Evolutionary conservation across 2,797 vertebrate species (phyloP), one percentile per base, ranked within the genome.

Genomic region (Pterois miles): DNA sequence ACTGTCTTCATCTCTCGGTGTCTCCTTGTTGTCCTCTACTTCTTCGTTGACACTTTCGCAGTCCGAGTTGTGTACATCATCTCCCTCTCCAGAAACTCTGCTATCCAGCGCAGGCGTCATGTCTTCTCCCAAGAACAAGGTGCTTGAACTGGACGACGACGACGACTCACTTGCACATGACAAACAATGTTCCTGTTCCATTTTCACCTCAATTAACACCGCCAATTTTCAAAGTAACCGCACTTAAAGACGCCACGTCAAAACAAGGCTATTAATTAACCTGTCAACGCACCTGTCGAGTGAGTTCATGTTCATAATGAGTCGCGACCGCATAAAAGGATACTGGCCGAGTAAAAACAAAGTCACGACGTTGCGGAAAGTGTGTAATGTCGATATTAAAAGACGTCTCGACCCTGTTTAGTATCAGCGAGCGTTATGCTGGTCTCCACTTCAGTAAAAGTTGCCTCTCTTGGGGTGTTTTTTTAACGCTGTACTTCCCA

Each of bases 91-190:
- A 18, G 54, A 66, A 12, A 76, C 76, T 43, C 75, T 64, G 2
- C 63, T 2, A 20, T 84, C 74, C 64, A 78, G 56, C 10, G 11
- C 34, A 2, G 54, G n/a, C n/a, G 65, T 70, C 8, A 22, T 33
- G 1, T 71, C 74, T 20, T 93, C 92, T 18, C 85, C 86, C n/a
- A 90, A 91, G 22, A 93, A 93, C 76, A 90, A 70, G 43, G 89
- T 92, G 71, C 76, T 71, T 0, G 92, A 93, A 6, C 90, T 81
- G 2, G 89, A 89, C 6, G 89, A 90, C 23, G 89, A 89, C 34
- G 88, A 89, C 38, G 84, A 80, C 43, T 3, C 18, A 40, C 89
- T 88, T 4, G 52, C 86, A 68, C 80, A 34, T 29, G n/a, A 40
- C 50, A 53, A 6, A 63, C 46, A 68, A 8, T 9, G 34, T 20